A percentile compares a stretch with the other conserved stretches of the same genome.
Conservation (phyloP, 1,140 invertebrate genomes). For the Heliconius hewitsoni region DNA sequence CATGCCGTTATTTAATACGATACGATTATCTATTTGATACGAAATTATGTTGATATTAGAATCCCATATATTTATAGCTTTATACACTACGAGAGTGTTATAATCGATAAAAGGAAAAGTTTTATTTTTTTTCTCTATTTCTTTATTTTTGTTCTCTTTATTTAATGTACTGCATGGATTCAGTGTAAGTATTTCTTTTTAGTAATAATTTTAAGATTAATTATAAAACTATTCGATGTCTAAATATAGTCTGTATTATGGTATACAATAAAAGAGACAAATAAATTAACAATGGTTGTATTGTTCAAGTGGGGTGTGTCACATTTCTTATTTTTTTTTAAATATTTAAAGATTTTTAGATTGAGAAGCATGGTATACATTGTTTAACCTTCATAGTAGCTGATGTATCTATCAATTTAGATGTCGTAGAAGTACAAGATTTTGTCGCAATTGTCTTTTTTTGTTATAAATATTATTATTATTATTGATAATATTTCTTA, state of each 20-base stretch:
- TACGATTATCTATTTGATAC: too few relatives aligned
- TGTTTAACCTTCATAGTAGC: neutral
- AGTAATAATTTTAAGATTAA: neutral
- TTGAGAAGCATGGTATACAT: neutral
- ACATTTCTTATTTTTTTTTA: neutral
- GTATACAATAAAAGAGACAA: neutral
- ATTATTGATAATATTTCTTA: too few relatives aligned
- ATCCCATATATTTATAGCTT: neutral
- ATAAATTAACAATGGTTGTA: slow-evolving; percentile 4
- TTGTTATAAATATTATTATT: too few relatives aligned
- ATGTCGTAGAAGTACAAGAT: neutral
- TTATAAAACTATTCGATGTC: neutral
- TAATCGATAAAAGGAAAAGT: neutral
- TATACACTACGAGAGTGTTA: neutral
- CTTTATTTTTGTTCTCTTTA: neutral
- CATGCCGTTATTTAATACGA: slow-evolving; percentile 8
- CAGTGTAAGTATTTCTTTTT: neutral
- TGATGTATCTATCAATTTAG: neutral
- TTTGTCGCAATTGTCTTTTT: neutral
- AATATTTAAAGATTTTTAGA: neutral
- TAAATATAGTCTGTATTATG: neutral
- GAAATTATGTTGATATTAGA: neutral
- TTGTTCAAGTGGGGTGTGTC: neutral
- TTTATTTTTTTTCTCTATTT: neutral
- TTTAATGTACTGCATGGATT: neutral